Base-by-base conservation (phyloP, 2,113 vertebrate genomes). In the Sylvietta virens region DNA sequence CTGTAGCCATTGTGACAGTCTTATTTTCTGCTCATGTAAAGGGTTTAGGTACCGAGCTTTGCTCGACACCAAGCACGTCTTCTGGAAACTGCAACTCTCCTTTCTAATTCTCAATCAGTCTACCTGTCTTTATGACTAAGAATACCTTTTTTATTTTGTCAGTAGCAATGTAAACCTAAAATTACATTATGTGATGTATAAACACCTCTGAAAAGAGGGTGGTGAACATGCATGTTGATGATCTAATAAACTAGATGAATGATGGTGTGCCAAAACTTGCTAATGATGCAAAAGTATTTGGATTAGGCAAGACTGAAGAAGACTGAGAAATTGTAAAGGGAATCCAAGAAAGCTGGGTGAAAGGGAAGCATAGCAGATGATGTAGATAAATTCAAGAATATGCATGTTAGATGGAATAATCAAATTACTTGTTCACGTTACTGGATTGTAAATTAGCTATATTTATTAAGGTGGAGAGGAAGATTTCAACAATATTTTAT, bases 211-310 rank as follows among this genome's bases (percentile, higher is more conserved):
- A 92, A 81, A 94, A 88, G 67, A 93, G 72, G 72, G 86, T 69
- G 91, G 88, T 93, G 95, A 88, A 92, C 1, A 5, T 86, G 44
- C 69, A 37, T 92, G 83, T 67, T 93, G 88, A 51, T 97, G 94
- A 96, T 93, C 88, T 96, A 95, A 94, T 96, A 92, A 95, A 88
- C 47, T 83, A 58, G 56, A 66, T 92, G 88, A 97, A 94, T 86
- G 92, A 96, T 97, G 96, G 35, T 94, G 83, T 97, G 95, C 94
- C 92, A 97, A 94, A 96, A 94, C 80, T 88, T 86, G 91, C 83
- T 97, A 97, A 96, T 94, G 83, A 96, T 95, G 83, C 76, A 74
- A 47, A 97, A 93, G 69, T 95, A 94, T 97, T 97, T 94, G 88
- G 69, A 96, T 95, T 91, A 95, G 76, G 94, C 91, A 96, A 94